Conservation (phyloP, 1,140 invertebrate genomes). For the Zophobas atratus region DNA sequence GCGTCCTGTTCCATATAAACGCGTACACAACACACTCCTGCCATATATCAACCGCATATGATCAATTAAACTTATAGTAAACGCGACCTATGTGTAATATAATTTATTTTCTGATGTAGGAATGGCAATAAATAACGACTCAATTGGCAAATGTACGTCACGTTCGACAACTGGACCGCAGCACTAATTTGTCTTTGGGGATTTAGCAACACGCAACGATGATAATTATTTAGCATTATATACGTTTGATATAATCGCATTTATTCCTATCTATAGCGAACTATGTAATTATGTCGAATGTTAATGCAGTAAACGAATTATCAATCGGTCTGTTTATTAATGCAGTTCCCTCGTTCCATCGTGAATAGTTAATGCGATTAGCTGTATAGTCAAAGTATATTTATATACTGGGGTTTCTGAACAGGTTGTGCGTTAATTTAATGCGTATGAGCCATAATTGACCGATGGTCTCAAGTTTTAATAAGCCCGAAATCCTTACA, state of each 20-base stretch:
- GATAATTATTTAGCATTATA: constrained; percentile 65
- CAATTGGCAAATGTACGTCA: constrained; percentile 62
- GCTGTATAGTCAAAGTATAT: not conserved
- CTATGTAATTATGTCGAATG: constrained; percentile 57
- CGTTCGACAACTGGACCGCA: constrained; percentile 59
- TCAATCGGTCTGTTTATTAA: constrained; percentile 47
- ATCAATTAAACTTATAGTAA: constrained; percentile 53
- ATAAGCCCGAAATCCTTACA: constrained; percentile 50
- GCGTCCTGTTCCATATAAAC: constrained; percentile 11
- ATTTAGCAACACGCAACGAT: constrained; percentile 61
- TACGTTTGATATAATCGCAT: constrained; percentile 64
- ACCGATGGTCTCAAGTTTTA: constrained; percentile 59
- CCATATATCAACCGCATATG: constrained; percentile 36
- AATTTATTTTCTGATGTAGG: constrained; percentile 54
- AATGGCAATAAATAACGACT: constrained; percentile 57
- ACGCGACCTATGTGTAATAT: constrained; percentile 54
- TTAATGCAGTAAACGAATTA: constrained; percentile 59
- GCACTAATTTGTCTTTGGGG: constrained; percentile 61
- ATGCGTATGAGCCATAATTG: constrained; percentile 50
- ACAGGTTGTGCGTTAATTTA: constrained; percentile 39
- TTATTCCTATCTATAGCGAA: constrained; percentile 59
- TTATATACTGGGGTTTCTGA: constrained; percentile 23
- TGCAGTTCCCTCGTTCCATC: constrained; percentile 18
- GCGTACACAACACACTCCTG: not conserved
- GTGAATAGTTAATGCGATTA: constrained; percentile 20